Evolutionary conservation across 2,797 vertebrate genomes (phyloP).

Genomic region (Sebastes steindachneri): DNA sequence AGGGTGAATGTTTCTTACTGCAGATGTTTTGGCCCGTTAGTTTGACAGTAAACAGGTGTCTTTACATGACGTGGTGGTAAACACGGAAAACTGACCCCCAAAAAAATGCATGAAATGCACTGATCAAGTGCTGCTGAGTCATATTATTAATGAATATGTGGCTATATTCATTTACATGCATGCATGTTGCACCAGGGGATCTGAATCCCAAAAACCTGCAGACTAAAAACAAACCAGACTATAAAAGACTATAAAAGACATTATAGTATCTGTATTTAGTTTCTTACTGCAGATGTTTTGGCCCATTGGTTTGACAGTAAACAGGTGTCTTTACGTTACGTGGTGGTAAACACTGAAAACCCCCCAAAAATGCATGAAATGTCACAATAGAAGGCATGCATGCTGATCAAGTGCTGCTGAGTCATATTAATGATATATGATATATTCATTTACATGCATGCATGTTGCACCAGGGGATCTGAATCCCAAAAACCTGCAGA

Average conservation of each 20-base stretch:
- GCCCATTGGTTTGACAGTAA: neutral
- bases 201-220: neutral
- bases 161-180: constrained; percentile 24
- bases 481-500: neutral
- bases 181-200: neutral
- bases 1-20: constrained; percentile 22
- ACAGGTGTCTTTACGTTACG: constrained; percentile 4
- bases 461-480: neutral
- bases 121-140: constrained; percentile 67
- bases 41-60: constrained; percentile 22
- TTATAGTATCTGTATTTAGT: neutral
- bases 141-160: constrained; percentile 61
- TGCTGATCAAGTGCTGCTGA: constrained; percentile 59
- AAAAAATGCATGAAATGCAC: neutral
- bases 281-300: constrained; percentile 31
- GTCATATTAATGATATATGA: constrained; percentile 59
- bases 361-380: neutral
- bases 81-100: neutral
- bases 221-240: neutral
- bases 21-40: constrained; percentile 17
- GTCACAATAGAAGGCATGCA: too few species aligned
- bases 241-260: neutral
- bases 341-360: neutral
- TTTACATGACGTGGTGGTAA: neutral
- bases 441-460: constrained; percentile 18